Conservation (phyloP, 2,888 invertebrate genomes). For the Margaritifera margaritifera region DNA sequence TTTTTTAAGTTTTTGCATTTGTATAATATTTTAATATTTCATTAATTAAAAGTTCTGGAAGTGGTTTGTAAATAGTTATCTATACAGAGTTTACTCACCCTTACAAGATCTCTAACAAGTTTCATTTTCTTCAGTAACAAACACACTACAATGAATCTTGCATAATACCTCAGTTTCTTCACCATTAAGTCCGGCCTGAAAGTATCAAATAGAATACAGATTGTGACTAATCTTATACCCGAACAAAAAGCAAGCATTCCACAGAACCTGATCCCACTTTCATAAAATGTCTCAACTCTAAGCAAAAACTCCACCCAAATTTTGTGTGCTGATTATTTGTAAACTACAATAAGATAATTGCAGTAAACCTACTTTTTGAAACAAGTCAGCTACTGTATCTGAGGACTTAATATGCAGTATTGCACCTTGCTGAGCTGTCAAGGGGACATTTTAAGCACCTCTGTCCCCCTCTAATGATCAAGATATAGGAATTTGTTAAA, state of each 20-base stretch:
- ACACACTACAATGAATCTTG: conserved; percentile 96
- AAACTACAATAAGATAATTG: background rate
- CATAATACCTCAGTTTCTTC: conserved; percentile 94
- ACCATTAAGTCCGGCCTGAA: conserved; percentile 90
- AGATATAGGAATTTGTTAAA: no score
- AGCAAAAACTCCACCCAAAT: no score
- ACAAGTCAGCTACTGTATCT: background rate
- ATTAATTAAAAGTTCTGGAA: background rate
- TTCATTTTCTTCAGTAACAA: conserved; percentile 94
- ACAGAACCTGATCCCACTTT: no score
- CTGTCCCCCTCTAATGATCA: no score
- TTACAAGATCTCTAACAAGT: conserved; percentile 90
- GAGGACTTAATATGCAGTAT: background rate
- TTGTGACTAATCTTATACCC: background rate
- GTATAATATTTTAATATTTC: background rate
- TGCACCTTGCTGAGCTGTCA: background rate
- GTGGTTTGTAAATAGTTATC: no score
- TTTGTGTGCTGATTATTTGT: no score
- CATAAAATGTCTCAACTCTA: no score
- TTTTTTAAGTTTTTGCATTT: no score
- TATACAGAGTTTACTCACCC: conserved; percentile 72
- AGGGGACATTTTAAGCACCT: background rate
- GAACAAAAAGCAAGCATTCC: no score
- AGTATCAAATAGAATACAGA: background rate
- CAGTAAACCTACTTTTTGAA: background rate